phyloP scores from a whole-genome alignment of 2,113 vertebrate genomes.

The Aegotheles bennettii region DNA sequence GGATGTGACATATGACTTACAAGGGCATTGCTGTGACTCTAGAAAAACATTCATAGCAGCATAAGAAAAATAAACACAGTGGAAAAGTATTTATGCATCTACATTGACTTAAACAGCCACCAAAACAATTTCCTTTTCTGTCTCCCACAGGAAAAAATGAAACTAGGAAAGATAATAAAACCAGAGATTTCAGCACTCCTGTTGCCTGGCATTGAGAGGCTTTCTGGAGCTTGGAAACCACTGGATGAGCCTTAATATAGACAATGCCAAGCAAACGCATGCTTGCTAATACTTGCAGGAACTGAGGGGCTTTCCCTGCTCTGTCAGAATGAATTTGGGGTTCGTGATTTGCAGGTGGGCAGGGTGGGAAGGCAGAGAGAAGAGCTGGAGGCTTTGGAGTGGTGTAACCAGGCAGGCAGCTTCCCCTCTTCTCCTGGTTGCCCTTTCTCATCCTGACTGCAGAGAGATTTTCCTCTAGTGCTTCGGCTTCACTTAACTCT shows the following conservation, averaged over 20 bases:
- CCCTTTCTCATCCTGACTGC: not conserved
- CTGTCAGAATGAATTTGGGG: not conserved
- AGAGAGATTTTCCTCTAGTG: not conserved
- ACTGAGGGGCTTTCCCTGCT: not conserved
- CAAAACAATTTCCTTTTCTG: not conserved
- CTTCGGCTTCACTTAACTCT: constrained; percentile 17
- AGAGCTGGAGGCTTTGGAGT: not conserved
- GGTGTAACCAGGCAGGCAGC: not conserved
- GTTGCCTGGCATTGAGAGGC: not conserved
- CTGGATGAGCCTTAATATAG: not conserved
- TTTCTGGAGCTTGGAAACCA: not conserved
- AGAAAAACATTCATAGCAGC: not conserved
- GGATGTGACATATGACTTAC: not conserved
- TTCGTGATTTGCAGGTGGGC: not conserved
- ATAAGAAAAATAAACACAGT: not conserved
- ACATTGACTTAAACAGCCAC: not conserved
- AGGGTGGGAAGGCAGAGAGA: not conserved
- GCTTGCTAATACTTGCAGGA: not conserved
- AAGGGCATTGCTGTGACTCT: not conserved
- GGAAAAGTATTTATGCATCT: constrained; percentile 1
- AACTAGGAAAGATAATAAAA: not conserved
- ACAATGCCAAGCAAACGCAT: not conserved
- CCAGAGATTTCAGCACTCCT: not conserved
- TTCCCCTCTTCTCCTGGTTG: not conserved
- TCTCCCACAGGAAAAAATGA: not conserved